These are phyloP conservation scores for Lamellibrachia luymesi DNA, from an alignment of 1,140 invertebrate species.

Conservation along the genomic window DNA sequence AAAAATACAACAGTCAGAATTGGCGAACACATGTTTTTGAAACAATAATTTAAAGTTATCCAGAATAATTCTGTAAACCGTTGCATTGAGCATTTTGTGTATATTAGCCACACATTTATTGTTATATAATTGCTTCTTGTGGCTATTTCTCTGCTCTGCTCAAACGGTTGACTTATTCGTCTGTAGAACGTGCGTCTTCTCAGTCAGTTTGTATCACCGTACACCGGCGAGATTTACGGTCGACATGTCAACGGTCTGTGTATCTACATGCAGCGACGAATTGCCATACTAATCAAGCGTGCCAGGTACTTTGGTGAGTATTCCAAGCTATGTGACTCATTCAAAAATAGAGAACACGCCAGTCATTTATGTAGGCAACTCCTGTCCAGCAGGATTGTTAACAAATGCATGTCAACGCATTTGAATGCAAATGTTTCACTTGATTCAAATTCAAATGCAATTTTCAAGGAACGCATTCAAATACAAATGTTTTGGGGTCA, in stretches of 20 bases:
- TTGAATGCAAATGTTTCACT: too few species aligned
- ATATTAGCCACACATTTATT: neutral
- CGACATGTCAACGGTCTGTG: slow-evolving; percentile 76
- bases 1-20: too few species aligned
- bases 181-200: slow-evolving; percentile 77
- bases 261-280: slow-evolving; percentile 29
- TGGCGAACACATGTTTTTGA: too few species aligned
- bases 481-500: too few species aligned
- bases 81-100: neutral
- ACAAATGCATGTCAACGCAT: too few species aligned
- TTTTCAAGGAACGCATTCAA: too few species aligned
- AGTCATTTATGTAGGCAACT: too few species aligned
- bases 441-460: too few species aligned
- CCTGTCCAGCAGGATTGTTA: too few species aligned
- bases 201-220: slow-evolving; percentile 91
- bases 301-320: slow-evolving; percentile 42
- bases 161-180: neutral
- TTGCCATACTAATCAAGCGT: slow-evolving; percentile 31
- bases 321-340: neutral
- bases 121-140: neutral
- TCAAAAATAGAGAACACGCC: too few species aligned
- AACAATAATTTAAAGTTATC: too few species aligned
- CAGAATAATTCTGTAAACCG: too few species aligned
- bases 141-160: neutral
- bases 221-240: slow-evolving; percentile 85